Conservation (phyloP, 2,113 vertebrate species). For the Ranitomeya imitator region DNA sequence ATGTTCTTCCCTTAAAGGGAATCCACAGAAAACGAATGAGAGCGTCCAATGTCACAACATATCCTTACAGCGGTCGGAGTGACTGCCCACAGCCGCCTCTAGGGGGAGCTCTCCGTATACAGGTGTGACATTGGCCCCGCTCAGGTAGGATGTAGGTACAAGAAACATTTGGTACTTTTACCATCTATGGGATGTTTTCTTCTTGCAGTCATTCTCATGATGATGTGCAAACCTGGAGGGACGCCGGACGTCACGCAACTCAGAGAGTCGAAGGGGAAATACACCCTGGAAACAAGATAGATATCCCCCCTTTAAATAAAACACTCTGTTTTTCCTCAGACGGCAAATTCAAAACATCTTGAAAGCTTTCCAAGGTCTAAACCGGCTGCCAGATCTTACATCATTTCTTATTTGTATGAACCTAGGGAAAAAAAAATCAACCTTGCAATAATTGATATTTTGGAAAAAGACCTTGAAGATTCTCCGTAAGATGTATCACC, state of each 20-base stretch:
- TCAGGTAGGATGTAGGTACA: neutral
- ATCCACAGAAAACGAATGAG: neutral
- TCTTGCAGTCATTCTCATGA: neutral
- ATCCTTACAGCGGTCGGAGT: neutral
- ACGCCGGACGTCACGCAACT: neutral
- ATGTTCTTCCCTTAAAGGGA: conserved; percentile 7
- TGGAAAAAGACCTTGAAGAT: conserved; percentile 19
- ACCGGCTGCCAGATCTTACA: conserved; percentile 7
- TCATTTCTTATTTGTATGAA: conserved; percentile 1
- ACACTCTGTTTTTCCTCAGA: conserved; percentile 33
- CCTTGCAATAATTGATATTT: neutral
- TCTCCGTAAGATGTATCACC: neutral
- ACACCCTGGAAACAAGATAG: neutral
- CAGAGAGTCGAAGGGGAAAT: neutral
- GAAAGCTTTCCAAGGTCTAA: conserved; percentile 32
- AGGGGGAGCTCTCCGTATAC: neutral
- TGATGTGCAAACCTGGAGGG: too few relatives aligned
- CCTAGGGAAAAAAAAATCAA: neutral
- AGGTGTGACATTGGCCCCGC: neutral
- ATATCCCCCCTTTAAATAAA: conserved; percentile 6
- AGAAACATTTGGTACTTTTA: neutral
- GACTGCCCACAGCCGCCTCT: neutral
- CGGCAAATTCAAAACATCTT: conserved; percentile 6
- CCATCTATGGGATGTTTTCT: neutral
- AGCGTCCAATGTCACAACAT: neutral